These are phyloP conservation scores for Pedionomus torquatus DNA, from an alignment of 2,113 vertebrate species.

Conservation along the genomic window DNA sequence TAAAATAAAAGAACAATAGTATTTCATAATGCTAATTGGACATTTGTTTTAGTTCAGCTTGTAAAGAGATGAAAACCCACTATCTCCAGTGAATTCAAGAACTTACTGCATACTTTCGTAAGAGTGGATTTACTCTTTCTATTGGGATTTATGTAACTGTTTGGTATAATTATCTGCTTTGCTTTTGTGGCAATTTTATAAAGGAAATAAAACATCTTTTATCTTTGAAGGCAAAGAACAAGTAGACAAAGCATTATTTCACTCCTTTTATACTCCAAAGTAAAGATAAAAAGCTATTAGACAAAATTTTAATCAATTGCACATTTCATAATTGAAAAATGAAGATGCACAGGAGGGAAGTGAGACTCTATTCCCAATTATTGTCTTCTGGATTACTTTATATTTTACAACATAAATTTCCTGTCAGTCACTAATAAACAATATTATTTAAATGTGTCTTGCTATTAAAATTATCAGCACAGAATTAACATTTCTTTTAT, in stretches of 20 bases:
- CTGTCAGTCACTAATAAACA: neutral
- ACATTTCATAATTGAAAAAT: constrained; percentile 37
- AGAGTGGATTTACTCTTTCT: neutral
- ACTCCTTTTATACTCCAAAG: constrained; percentile 16
- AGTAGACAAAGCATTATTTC: constrained; percentile 5
- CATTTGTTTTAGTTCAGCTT: neutral
- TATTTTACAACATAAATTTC: neutral
- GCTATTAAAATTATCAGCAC: neutral
- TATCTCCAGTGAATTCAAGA: constrained; percentile 20
- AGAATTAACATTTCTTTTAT: neutral
- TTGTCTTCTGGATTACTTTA: neutral
- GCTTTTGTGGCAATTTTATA: neutral
- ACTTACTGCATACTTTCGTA: neutral
- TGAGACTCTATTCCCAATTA: neutral
- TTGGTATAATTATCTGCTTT: constrained; percentile 35
- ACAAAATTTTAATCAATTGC: neutral
- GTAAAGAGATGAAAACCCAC: neutral
- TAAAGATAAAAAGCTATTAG: constrained; percentile 8
- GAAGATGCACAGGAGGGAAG: neutral
- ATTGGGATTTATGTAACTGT: constrained; percentile 25
- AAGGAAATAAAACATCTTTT: constrained; percentile 44
- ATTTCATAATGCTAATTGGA: constrained; percentile 7
- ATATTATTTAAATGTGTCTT: neutral
- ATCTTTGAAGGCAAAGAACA: constrained; percentile 16
- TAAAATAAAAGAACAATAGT: neutral